Evolutionary conservation across 1,140 invertebrate species (phyloP), one percentile per base, ranked within the genome.

Genomic region (Sycophila sp.): DNA sequence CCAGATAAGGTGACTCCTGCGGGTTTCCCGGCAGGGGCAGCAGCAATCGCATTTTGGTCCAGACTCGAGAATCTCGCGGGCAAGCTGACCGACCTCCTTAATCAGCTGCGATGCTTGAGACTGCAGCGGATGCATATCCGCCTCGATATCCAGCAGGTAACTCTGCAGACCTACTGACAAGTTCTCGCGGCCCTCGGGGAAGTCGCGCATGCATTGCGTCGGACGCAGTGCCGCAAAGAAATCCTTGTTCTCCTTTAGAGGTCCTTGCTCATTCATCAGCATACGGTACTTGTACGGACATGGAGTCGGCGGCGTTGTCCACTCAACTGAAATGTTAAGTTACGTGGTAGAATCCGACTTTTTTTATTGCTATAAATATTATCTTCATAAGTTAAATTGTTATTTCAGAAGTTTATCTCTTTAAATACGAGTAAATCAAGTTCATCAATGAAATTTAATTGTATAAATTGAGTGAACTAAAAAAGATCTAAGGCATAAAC

Each of bases 91-190:
- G 1, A 83, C 70, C 22, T 38, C 75, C 15, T 76, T 75, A 6
- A 81, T 71, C n/a, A 84, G 59, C 24, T 75, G 68, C 32, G 82
- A 70, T 8, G 78, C 76, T 40, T 79, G 47, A 10, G 70, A 66
- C 26, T 77, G 76, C 2, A 80, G 17, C 28, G 72, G 60, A 0
- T 30, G 55, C 26, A 72, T 80, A 13, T 82, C 72, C 13, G 79
- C 74, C 28, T 84, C 82, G 1, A 56, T 63, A 17, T 78, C 73
- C 17, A 73, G 55, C 0, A 83, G 42, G 74, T 76, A 82, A 17
- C 78, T 71, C 59, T 82, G 80, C 78, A 81, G 80, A 6, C 78
- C 77, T 8, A 56, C 64, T 0, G 82, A 84, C 10, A 83, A 65
- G 74, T 83, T 75, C n/a, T 81, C 65, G 60, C 78, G 75, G 4